These are phyloP conservation scores for Aphaenogaster rudis DNA, from an alignment of 1,140 invertebrate species.

Conservation along the genomic window DNA sequence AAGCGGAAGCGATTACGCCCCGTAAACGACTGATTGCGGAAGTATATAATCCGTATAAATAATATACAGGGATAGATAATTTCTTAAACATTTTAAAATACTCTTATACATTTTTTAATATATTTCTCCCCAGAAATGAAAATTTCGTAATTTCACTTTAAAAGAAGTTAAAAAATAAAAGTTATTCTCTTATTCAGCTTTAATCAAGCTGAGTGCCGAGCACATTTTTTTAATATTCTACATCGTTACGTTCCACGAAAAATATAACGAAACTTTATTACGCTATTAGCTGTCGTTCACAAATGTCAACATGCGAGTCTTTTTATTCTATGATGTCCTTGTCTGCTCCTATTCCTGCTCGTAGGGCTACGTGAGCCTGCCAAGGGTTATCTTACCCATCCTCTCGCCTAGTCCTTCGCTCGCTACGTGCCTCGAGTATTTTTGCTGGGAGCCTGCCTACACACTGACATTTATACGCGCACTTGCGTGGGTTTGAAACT, in stretches of 20 bases:
- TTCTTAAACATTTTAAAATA: not conserved
- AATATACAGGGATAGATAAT: not conserved
- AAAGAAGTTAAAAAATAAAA: not conserved
- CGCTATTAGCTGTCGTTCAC: not conserved
- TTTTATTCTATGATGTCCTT: slow-evolving; percentile 3
- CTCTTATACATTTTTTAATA: not conserved
- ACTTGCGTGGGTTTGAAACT: not conserved
- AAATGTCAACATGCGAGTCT: not conserved
- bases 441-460: slow-evolving; percentile 18
- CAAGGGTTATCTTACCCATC: slow-evolving; percentile 8
- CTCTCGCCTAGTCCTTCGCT: slow-evolving; percentile 24
- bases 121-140: not conserved
- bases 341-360: not conserved
- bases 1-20: slow-evolving; percentile 1
- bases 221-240: not conserved
- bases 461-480: slow-evolving; percentile 44
- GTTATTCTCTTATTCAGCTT: not conserved
- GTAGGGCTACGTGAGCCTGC: not conserved
- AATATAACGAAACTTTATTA: slow-evolving; percentile 7
- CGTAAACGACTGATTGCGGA: not conserved
- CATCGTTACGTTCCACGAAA: not conserved
- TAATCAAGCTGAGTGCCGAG: not conserved
- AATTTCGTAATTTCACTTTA: not conserved
- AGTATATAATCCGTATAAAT: not conserved
- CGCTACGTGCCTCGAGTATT: slow-evolving; percentile 31